These are phyloP conservation scores for Himalopsyche anomala DNA, from an alignment of 2,888 invertebrate species.

Conservation along the genomic window DNA sequence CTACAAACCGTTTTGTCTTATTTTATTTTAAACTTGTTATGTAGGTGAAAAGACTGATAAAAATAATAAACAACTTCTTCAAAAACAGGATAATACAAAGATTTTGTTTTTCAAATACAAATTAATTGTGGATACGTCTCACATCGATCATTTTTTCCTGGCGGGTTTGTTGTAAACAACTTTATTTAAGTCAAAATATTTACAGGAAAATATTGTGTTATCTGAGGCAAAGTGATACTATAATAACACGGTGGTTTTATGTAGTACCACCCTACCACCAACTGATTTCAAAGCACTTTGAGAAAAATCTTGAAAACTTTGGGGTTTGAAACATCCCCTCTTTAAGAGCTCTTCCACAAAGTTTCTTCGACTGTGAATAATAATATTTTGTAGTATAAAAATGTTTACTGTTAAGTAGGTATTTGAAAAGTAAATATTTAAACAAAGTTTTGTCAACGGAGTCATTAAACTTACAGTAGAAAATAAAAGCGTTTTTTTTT, in stretches of 20 bases:
- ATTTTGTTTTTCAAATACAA: neutral
- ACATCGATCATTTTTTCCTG: conserved; percentile 6
- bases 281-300: conserved; percentile 46
- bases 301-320: conserved; percentile 44
- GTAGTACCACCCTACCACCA: conserved; percentile 13
- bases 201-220: conserved; percentile 19
- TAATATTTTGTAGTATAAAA: no score
- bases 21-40: no score
- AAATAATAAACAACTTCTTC: no score
- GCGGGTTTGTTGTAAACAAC: conserved; percentile 16
- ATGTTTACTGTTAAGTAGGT: no score
- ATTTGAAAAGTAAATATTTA: no score
- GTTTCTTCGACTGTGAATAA: neutral
- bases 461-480: no score
- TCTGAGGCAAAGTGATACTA: conserved; percentile 15
- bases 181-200: conserved; percentile 21
- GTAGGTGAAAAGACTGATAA: no score
- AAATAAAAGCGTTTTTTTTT: no score
- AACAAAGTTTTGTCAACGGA: no score
- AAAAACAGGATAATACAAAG: no score
- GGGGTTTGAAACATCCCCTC: conserved; percentile 33
- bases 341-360: conserved; percentile 15
- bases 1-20: no score
- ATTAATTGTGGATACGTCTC: conserved; percentile 1
- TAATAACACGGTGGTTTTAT: conserved; percentile 10